Percentiles rank a stretch among this genome's conserved stretches.
Evolutionary conservation across 2,797 vertebrate species (phyloP).

Genomic region (Enteromius trimaculatus): DNA sequence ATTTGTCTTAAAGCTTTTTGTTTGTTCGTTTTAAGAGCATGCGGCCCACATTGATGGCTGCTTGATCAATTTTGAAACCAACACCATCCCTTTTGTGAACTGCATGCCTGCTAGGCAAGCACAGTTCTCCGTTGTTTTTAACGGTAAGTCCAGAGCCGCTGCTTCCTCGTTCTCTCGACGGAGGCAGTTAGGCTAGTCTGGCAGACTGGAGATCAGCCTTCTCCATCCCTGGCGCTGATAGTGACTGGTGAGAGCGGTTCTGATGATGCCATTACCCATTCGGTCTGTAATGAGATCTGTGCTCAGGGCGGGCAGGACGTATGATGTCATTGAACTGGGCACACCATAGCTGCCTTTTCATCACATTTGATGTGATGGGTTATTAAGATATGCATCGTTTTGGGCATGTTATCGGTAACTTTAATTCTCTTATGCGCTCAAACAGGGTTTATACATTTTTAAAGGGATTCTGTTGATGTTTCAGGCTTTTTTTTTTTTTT

Average conservation of each 20-base stretch:
- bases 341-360: constrained; percentile 32
- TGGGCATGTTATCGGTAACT: constrained; percentile 49
- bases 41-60: constrained; percentile 24
- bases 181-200: neutral
- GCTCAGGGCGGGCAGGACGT: neutral
- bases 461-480: constrained; percentile 85
- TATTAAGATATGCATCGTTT: constrained; percentile 68
- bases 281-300: constrained; percentile 1
- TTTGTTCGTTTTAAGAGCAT: neutral
- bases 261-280: neutral
- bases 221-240: neutral
- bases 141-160: constrained; percentile 35
- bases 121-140: neutral
- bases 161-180: neutral
- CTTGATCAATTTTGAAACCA: constrained; percentile 49
- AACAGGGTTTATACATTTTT: constrained; percentile 69
- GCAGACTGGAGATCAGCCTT: neutral
- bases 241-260: neutral
- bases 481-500: neutral
- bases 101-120: constrained; percentile 34
- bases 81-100: constrained; percentile 47
- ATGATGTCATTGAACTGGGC: constrained; percentile 37
- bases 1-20: constrained; percentile 14
- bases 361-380: constrained; percentile 75
- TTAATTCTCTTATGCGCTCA: constrained; percentile 11